Conservation (phyloP, 2,113 vertebrate genomes). For the Bostrychus sinensis region DNA sequence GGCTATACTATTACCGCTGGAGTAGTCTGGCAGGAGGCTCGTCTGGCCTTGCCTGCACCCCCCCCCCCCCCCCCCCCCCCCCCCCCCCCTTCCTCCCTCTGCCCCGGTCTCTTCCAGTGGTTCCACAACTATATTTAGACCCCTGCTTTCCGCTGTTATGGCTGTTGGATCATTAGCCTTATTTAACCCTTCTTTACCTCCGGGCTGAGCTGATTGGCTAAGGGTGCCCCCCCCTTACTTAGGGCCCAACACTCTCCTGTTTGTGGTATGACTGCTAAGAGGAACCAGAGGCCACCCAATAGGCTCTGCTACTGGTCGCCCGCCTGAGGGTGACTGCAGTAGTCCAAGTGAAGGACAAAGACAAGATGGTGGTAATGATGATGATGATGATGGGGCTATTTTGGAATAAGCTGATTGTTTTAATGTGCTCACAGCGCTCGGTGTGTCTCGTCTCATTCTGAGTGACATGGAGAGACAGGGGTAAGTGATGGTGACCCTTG, state of each 20-base stretch:
- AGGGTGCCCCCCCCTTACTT: constrained; percentile 37
- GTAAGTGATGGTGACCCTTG: not conserved
- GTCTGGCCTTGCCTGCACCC: too few species aligned
- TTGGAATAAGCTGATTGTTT: constrained; percentile 5
- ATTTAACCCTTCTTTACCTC: constrained; percentile 78
- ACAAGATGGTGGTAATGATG: constrained; percentile 56
- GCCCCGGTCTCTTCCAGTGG: too few species aligned
- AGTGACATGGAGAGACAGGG: constrained; percentile 30
- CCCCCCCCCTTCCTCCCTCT: too few species aligned
- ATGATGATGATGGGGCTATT: constrained; percentile 45
- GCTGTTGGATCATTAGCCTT: constrained; percentile 79
- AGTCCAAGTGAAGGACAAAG: constrained; percentile 45
- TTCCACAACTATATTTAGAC: constrained; percentile 81
- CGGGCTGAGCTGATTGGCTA: constrained; percentile 52
- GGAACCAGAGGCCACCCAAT: constrained; percentile 8
- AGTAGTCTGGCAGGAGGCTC: too few species aligned
- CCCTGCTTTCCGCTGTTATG: constrained; percentile 77
- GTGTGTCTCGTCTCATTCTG: too few species aligned
- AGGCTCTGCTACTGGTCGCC: constrained; percentile 26
- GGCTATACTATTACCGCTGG: too few species aligned
- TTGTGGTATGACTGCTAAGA: constrained; percentile 6
- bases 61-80: too few species aligned
- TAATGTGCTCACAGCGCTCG: constrained; percentile 12
- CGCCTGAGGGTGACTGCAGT: constrained; percentile 28
- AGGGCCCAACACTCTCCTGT: constrained; percentile 25